Evolutionary conservation across 2,888 invertebrate genomes (phyloP).

Genomic region (Pemphredon lugubris): DNA sequence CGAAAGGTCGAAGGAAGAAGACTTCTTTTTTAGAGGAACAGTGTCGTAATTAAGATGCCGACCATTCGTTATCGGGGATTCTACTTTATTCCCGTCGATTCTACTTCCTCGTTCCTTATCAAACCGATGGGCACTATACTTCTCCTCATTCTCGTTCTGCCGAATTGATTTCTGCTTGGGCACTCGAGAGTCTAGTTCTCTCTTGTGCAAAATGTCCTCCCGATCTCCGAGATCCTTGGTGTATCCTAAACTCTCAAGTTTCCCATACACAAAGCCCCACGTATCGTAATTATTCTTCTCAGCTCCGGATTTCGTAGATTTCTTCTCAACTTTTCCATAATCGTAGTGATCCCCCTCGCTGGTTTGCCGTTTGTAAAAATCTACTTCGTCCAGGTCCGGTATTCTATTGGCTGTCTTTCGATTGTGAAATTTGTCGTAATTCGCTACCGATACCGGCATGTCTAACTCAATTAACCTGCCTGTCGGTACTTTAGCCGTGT

Average conservation of each 20-base stretch:
- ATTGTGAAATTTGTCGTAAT: conserved; percentile 67
- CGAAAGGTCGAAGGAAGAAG: conserved; percentile 63
- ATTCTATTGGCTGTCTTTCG: conserved; percentile 56
- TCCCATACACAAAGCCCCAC: conserved; percentile 91
- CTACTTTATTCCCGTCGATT: conserved; percentile 41
- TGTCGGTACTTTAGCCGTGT: conserved; percentile 83
- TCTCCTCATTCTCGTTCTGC: conserved; percentile 60
- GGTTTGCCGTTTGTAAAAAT: conserved; percentile 55
- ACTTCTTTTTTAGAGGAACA: conserved; percentile 62
- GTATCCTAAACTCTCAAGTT: conserved; percentile 89
- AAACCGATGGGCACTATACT: conserved; percentile 39
- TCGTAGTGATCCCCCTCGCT: conserved; percentile 62
- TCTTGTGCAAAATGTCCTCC: conserved; percentile 84
- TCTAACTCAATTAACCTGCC: conserved; percentile 87
- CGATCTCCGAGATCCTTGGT: conserved; percentile 85
- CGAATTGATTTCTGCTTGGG: conserved; percentile 51
- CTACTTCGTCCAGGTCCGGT: conserved; percentile 70
- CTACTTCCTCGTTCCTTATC: conserved; percentile 55
- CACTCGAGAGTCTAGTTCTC: conserved; percentile 52
- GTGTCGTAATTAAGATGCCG: conserved; percentile 58
- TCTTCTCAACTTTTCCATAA: conserved; percentile 67
- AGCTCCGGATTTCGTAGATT: conserved; percentile 45
- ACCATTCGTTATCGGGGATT: conserved; percentile 53
- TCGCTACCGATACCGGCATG: conserved; percentile 75
- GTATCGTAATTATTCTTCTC: conserved; percentile 83